phyloP scores from a whole-genome alignment of 2,888 invertebrate genomes.

The Clanis bilineata region DNA sequence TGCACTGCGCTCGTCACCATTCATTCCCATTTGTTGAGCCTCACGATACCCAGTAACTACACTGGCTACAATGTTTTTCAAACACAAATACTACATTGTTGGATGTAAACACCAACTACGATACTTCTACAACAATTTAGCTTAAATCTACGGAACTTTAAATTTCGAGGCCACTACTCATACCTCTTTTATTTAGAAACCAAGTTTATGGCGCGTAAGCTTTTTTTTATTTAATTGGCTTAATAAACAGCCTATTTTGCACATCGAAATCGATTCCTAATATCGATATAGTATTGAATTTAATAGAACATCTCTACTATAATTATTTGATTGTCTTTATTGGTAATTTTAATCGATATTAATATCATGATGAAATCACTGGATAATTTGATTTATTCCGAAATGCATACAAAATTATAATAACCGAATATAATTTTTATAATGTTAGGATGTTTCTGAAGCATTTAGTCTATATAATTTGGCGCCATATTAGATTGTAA shows the following conservation, averaged over 20 bases:
- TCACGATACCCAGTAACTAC: too few species aligned
- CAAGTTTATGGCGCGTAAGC: background rate
- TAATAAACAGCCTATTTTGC: too few species aligned
- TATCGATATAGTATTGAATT: background rate
- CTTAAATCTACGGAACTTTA: background rate
- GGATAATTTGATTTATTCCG: background rate
- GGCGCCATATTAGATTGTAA: background rate
- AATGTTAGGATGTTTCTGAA: background rate
- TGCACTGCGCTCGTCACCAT: too few species aligned
- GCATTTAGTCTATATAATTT: background rate
- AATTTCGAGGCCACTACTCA: background rate
- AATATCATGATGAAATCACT: background rate
- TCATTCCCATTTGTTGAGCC: too few species aligned
- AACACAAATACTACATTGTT: too few species aligned
- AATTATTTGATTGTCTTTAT: background rate
- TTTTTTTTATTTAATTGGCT: background rate
- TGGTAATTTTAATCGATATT: background rate
- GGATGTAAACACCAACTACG: too few species aligned
- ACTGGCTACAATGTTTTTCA: too few species aligned
- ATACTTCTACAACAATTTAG: background rate
- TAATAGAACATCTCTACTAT: background rate
- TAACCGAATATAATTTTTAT: background rate
- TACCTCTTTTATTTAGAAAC: background rate
- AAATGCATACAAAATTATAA: background rate
- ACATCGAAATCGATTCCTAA: background rate